phyloP scores from a whole-genome alignment of 2,113 vertebrate genomes.

The Leptocoma aspasia region DNA sequence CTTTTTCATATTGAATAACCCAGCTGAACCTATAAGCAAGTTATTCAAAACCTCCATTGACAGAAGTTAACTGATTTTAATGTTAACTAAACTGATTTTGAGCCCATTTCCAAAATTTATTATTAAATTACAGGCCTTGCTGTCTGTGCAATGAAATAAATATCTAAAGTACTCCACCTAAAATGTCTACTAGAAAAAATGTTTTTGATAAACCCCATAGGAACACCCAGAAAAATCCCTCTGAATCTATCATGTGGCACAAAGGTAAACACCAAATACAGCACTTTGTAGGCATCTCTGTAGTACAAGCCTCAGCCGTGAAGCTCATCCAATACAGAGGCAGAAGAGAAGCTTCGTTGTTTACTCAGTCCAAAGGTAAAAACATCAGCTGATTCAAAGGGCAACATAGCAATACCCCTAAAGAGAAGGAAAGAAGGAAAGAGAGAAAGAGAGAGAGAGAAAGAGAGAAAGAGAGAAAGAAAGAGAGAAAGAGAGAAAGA shows the following conservation, averaged over 20 bases:
- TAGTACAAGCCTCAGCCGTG: not conserved
- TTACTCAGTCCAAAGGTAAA: not conserved
- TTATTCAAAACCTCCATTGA: not conserved
- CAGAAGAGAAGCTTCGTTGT: not conserved
- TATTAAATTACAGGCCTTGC: fast-evolving
- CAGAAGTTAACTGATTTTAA: not conserved
- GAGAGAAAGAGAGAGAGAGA: not conserved
- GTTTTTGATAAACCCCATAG: not conserved
- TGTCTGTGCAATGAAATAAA: not conserved
- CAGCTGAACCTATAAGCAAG: not conserved
- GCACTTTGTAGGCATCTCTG: not conserved
- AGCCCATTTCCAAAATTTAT: not conserved
- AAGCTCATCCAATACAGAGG: not conserved
- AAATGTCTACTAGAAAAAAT: not conserved
- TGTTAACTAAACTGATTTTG: not conserved
- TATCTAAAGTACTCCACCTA: not conserved
- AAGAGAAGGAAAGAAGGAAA: not conserved
- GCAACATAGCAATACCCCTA: not conserved
- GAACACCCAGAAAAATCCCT: not conserved
- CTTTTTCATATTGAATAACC: not conserved
- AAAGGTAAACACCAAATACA: not conserved
- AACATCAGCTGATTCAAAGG: not conserved
- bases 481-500: too few relatives aligned
- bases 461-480: not conserved
- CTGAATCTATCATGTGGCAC: not conserved